A percentile compares a stretch with the other conserved stretches of the same genome.
phyloP scores from a whole-genome alignment of 2,888 invertebrate genomes.

The Nowickia ferox region DNA sequence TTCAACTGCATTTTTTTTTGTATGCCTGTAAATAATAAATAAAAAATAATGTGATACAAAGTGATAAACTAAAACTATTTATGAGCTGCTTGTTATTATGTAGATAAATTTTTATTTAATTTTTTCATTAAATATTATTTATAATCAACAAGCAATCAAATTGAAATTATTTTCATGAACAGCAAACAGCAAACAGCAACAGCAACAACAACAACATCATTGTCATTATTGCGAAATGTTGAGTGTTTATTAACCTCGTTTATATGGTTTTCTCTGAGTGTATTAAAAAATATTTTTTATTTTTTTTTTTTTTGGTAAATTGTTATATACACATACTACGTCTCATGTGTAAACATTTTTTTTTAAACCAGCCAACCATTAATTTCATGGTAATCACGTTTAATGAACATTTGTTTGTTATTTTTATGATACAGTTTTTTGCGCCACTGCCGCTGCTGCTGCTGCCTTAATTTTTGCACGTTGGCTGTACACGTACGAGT shows the following conservation, averaged over 20 bases:
- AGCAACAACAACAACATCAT: slow-evolving; percentile 13
- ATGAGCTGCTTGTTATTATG: slow-evolving; percentile 13
- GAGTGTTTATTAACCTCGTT: slow-evolving; percentile 67
- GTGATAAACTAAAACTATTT: background rate
- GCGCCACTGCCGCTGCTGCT: slow-evolving; percentile 1
- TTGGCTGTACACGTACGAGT: slow-evolving; percentile 20
- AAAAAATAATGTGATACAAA: slow-evolving; percentile 7
- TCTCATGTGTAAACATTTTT: slow-evolving; percentile 2
- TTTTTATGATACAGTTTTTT: slow-evolving; percentile 58
- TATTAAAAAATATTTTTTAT: slow-evolving; percentile 43
- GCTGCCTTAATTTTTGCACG: slow-evolving; percentile 1
- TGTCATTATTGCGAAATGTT: slow-evolving; percentile 37
- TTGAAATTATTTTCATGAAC: slow-evolving; percentile 48
- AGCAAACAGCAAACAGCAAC: slow-evolving; percentile 25
- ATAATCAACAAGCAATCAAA: slow-evolving; percentile 53
- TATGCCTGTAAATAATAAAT: slow-evolving; percentile 6
- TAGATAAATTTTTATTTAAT: background rate
- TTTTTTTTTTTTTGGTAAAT: slow-evolving; percentile 21
- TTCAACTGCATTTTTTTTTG: slow-evolving; percentile 1
- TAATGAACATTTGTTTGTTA: slow-evolving; percentile 69
- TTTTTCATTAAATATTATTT: slow-evolving; percentile 47
- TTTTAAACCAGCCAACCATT: slow-evolving; percentile 64
- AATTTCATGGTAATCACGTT: slow-evolving; percentile 71
- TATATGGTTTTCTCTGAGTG: slow-evolving; percentile 38
- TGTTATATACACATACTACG: slow-evolving; percentile 32